A percentile compares a stretch with the other conserved stretches of the same genome.
phyloP scores from a whole-genome alignment of 53 echinoderm and acorn worm species.

The Hippasteria phrygiana region DNA sequence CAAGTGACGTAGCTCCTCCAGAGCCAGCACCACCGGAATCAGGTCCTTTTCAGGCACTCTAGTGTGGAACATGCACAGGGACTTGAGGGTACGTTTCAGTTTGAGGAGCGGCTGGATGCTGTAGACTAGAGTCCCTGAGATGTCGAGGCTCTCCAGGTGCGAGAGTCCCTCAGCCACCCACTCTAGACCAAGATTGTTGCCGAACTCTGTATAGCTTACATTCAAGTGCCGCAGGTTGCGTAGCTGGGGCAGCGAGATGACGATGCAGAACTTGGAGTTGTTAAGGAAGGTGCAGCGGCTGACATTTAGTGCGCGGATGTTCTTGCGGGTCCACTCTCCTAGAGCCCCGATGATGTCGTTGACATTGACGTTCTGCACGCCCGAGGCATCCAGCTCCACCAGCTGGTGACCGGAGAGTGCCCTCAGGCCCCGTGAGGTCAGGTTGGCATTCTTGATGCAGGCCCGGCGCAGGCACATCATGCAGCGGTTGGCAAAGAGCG shows the following conservation, averaged over 20 bases:
- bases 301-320: constrained; percentile 85
- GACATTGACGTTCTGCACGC: constrained; percentile 86
- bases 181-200: constrained; percentile 92
- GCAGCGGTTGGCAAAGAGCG: constrained; percentile 82
- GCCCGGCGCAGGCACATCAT: constrained; percentile 82
- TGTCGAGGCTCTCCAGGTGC: constrained; percentile 90
- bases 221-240: constrained; percentile 84
- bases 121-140: constrained; percentile 91
- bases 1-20: constrained; percentile 79
- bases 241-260: constrained; percentile 92
- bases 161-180: constrained; percentile 83
- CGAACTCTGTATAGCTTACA: constrained; percentile 97
- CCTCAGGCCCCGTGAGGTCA: constrained; percentile 83
- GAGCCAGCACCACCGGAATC: constrained; percentile 76
- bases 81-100: constrained; percentile 78
- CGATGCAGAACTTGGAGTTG: constrained; percentile 97
- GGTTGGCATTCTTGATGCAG: constrained; percentile 74
- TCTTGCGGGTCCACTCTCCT: constrained; percentile 93
- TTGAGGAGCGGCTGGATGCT: constrained; percentile 82
- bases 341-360: constrained; percentile 96
- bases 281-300: constrained; percentile 92
- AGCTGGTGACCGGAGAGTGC: constrained; percentile 88
- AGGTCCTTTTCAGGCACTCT: constrained; percentile 93
- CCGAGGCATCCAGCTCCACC: constrained; percentile 87
- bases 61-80: constrained; percentile 92